phyloP scores from a whole-genome alignment of 2,113 vertebrate species.

The Stegostoma tigrinum region DNA sequence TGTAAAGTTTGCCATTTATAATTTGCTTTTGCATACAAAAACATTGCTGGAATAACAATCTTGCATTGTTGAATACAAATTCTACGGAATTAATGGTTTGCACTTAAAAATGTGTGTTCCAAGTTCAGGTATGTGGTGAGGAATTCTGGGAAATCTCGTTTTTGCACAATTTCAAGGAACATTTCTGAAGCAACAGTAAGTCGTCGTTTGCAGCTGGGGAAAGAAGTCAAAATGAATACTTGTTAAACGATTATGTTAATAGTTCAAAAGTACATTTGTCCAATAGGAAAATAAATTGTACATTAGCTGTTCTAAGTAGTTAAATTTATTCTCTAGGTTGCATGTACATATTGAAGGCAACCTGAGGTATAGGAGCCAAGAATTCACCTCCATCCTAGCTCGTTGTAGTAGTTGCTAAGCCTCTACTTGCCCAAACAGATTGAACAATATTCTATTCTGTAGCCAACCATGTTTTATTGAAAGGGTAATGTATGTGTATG shows the following conservation, averaged over 20 bases:
- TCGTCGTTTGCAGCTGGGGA: constrained; percentile 48
- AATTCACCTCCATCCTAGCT: neutral
- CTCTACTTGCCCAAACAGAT: neutral
- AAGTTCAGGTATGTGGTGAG: constrained; percentile 57
- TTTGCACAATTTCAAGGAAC: constrained; percentile 57
- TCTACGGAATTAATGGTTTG: constrained; percentile 35
- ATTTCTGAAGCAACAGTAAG: constrained; percentile 47
- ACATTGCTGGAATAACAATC: neutral
- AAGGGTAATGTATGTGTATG: neutral
- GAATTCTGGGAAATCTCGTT: constrained; percentile 62
- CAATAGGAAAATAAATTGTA: neutral
- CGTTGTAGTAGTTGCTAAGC: neutral
- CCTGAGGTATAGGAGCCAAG: neutral
- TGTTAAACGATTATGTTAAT: neutral
- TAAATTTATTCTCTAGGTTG: neutral
- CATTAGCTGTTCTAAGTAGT: neutral
- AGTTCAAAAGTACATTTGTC: neutral
- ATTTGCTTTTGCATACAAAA: neutral
- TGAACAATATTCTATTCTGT: neutral
- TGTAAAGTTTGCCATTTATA: neutral
- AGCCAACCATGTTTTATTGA: neutral
- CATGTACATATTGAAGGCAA: neutral
- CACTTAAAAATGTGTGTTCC: constrained; percentile 57
- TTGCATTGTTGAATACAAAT: neutral
- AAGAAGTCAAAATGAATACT: constrained; percentile 20